Evolutionary conservation across 2,113 vertebrate genomes (phyloP).

Genomic region (Artemisiospiza belli): DNA sequence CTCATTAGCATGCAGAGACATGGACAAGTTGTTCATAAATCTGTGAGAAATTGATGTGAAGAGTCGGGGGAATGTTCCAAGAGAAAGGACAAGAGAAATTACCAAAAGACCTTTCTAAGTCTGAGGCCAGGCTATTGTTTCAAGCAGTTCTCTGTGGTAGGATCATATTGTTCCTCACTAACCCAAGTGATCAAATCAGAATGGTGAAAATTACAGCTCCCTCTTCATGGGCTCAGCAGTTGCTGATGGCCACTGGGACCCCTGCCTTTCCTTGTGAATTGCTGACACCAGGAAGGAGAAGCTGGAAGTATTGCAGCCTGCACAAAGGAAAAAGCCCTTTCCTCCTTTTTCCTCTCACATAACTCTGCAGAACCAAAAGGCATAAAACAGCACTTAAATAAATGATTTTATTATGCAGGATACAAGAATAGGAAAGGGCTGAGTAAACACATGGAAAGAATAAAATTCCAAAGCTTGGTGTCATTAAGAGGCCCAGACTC

Average conservation of each 20-base stretch:
- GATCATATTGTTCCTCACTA: background rate
- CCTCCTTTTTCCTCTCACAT: background rate
- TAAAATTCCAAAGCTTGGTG: conserved; percentile 48
- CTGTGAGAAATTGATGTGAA: background rate
- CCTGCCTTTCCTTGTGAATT: background rate
- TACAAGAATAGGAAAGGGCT: conserved; percentile 53
- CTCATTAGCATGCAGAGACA: background rate
- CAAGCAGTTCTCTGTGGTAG: background rate
- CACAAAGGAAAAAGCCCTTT: conserved; percentile 9
- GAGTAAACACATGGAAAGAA: conserved; percentile 59
- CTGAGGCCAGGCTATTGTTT: background rate
- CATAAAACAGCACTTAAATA: conserved; percentile 5
- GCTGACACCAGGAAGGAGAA: background rate
- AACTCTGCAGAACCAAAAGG: background rate
- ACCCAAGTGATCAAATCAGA: background rate
- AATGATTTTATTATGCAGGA: conserved; percentile 30
- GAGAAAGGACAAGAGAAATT: background rate
- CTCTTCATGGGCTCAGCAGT: background rate
- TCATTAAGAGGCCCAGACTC: conserved; percentile 44
- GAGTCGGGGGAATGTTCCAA: background rate
- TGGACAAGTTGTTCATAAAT: background rate
- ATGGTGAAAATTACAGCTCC: background rate
- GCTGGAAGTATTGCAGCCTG: background rate
- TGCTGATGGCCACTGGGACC: background rate
- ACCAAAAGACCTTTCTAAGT: background rate